Evolutionary conservation across 2,113 vertebrate genomes (phyloP), one percentile per base, ranked within the genome.

Genomic region (Hypocryptadius cinnamomeus): DNA sequence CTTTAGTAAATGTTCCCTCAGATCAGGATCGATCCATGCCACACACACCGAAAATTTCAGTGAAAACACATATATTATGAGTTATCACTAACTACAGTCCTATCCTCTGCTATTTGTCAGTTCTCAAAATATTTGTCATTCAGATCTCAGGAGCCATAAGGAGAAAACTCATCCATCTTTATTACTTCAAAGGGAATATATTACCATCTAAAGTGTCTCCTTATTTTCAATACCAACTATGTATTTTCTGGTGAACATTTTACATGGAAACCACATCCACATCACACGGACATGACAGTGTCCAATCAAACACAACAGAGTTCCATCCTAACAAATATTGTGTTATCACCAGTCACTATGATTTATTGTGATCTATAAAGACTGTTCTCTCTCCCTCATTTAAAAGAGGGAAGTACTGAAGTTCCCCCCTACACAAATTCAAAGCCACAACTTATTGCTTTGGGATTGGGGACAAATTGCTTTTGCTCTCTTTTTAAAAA

Each of bases 121-220:
- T 69, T 51, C 80, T 54, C 57, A 56, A 51, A 92, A 68, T 57
- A 92, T 45, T 92, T 93, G 48, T 82, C 70, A 81, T 79, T 81
- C 73, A 82, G 44, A 84, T 87, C 48, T 85, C 69, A 72, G 40
- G 10, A 87, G 69, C 82, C 42, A 39, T 76, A 87, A 85, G 89
- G 54, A 94, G 90, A 70, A 94, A 21, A 93, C 39, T 92, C 95
- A 91, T 94, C 57, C 64, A 93, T 95, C 87, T 89, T 78, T 91
- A 89, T 92, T 94, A 54, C 65, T 80, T 94, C 45, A 89, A 71
- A 93, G 33, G 80, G 87, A 92, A 91, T 65, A 31, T 56, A 78
- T 94, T 92, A 85, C n/a, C 57, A 94, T 88, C 70, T 89, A 25
- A 96, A 92, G 27, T 69, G 47, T 83, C 89, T 84, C 31, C 80